These are phyloP conservation scores for Drosophila baimaii DNA, from an alignment of 1,140 invertebrate species.

Conservation along the genomic window DNA sequence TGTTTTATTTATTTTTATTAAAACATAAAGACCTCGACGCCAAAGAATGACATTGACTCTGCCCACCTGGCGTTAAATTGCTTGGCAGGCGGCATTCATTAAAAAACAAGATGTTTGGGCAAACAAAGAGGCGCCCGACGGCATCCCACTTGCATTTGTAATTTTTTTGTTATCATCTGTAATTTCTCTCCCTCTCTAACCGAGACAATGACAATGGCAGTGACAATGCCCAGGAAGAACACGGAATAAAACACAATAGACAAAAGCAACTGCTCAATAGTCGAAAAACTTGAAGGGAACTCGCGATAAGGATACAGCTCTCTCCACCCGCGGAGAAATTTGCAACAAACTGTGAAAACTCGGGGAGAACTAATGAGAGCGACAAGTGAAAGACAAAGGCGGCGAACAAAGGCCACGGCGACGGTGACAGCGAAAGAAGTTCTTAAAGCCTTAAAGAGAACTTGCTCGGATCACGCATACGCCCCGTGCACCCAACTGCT, in stretches of 20 bases:
- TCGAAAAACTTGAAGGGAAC: slow-evolving; percentile 65
- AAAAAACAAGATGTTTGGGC: slow-evolving; percentile 58
- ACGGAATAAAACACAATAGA: slow-evolving; percentile 44
- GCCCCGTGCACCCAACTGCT: slow-evolving; percentile 36
- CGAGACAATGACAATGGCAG: slow-evolving; percentile 34
- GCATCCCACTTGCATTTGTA: slow-evolving; percentile 65
- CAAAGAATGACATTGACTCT: slow-evolving; percentile 79
- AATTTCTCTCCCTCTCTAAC: slow-evolving; percentile 32
- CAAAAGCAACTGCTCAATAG: slow-evolving; percentile 64
- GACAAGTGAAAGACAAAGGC: slow-evolving; percentile 54
- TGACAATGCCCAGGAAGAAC: slow-evolving; percentile 47
- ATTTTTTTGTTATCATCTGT: slow-evolving; percentile 72
- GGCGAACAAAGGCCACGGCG: slow-evolving; percentile 42
- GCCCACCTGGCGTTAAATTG: slow-evolving; percentile 80
- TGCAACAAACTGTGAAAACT: slow-evolving; percentile 43
- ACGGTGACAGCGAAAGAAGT: too few species aligned
- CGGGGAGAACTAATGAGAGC: slow-evolving; percentile 70
- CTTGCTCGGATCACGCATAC: slow-evolving; percentile 51
- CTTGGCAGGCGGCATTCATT: slow-evolving; percentile 68
- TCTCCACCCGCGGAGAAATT: slow-evolving; percentile 25
- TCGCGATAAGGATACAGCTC: slow-evolving; percentile 60
- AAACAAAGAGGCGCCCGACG: slow-evolving; percentile 21
- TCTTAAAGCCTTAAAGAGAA: slow-evolving; percentile 60
- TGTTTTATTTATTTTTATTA: slow-evolving; percentile 84
- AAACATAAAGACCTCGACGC: slow-evolving; percentile 72